Base-by-base conservation (phyloP, 2,113 vertebrate genomes). In the Dromaius novaehollandiae region DNA sequence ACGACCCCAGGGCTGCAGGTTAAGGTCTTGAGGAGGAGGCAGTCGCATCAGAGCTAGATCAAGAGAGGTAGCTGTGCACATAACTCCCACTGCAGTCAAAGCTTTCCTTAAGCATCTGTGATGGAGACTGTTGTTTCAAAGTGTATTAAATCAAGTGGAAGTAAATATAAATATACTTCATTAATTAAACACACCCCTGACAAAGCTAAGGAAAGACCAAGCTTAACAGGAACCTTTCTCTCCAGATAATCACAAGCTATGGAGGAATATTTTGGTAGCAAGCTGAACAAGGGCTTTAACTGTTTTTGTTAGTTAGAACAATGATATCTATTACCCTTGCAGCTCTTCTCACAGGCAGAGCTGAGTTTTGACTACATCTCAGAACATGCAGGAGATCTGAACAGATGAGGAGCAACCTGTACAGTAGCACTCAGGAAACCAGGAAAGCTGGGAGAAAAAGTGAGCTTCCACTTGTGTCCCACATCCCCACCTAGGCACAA, bases 41-140 rank as follows among this genome's bases (percentile, higher is more conserved):
- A 63, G 34, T 15, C 71, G 28, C 7, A 22, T 40, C 22, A 71
- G n/a, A 28, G 38, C 30, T 10, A 28, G 22, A 32, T 38, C 36
- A 42, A 30, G 24, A 38, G 7, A 46, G 13, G 24, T 7, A 50
- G 71, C 6, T 21, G 11, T 2, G 7, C 8, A 55, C 0, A 0
- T 2, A 56, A 13, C 66, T 88, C 55, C 34, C 25, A 3, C 38
- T 66, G 44, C 34, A 63, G 68, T 22, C 38, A 42, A 56, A 82
- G 48, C 30, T 28, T 42, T 46, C 5, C 34, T 53, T 12, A 30
- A 63, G 5, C 28, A 11, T 3, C 30, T 60, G 19, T 76, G 55
- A 40, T 15, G 14, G 65, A 82, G 80, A 46, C 5, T 44, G 7
- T 30, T 17, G 34, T 74, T 66, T 9, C 48, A 82, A 32, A 13